Base-by-base conservation (phyloP, 2,113 vertebrate genomes). In the Leucoraja erinaceus region DNA sequence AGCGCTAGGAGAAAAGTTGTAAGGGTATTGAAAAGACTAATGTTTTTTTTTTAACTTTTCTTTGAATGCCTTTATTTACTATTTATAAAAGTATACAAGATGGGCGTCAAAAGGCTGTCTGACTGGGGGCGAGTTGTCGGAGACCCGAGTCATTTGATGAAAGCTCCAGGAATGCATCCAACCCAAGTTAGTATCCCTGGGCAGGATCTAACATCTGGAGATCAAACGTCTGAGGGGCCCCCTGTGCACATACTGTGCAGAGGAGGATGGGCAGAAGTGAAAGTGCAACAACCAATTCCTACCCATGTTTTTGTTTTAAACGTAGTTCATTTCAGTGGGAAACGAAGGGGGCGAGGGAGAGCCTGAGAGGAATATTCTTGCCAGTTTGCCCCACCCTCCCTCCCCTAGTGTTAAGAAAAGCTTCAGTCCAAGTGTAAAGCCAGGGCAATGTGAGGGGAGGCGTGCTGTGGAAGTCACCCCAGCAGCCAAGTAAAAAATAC, bases 401-500 rank as follows among this genome's bases (percentile, higher is more conserved):
- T 47, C 75, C 74, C 25, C 56, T 47, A 76, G 74, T 66, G 81
- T 86, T 86, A 86, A 61, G 81, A 86, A 86, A 86, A 63, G 83
- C 59, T 61, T 88, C 83, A 88, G 83, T 66, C 83, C 59, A n/a
- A 88, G n/a, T 88, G 83, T 28, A 63, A 88, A 88, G 59, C 83
- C 31, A 28, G 59, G 59, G 83, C 59, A 66, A 28, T 6, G 83
- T 63, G 59, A 28, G 38, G 38, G 38, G 38, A 47, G 38, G 38
- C 38, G 38, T 59, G 1, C 83, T 88, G 83, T 88, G 83, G 83
- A 66, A n/a, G 38, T 16, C 14, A 66, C 83, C 83, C 63, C 83
- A 88, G 59, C 83, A 88, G 83, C 83, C 83, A 88, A 63, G 83
- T 88, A 88, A 88, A 88, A 88, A 88, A 88, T 88, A 88, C 83